Evolutionary conservation across 1,140 invertebrate species (phyloP).

Genomic region (Agrypnia vestita): DNA sequence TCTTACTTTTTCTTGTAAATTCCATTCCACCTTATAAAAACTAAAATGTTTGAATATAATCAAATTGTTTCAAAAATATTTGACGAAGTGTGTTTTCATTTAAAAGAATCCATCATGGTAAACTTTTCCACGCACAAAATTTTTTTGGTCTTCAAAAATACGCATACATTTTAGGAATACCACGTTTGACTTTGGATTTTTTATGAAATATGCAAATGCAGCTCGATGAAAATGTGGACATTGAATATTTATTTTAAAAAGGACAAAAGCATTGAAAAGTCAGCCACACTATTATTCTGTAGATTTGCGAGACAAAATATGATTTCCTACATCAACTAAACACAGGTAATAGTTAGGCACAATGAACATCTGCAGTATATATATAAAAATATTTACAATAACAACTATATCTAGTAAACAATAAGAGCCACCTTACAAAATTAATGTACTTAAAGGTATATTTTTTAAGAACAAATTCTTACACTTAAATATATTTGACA

Average conservation of each 20-base stretch:
- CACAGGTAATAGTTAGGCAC: constrained; percentile 30
- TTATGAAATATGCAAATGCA: background rate
- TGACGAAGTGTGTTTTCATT: too few relatives aligned
- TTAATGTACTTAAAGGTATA: constrained; percentile 7
- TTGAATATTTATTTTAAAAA: constrained; percentile 10
- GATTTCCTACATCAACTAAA: constrained; percentile 2
- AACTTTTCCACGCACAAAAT: too few relatives aligned
- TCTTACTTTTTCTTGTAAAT: too few relatives aligned
- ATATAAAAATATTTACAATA: constrained; percentile 42
- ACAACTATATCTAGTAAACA: constrained; percentile 32
- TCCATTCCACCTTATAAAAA: too few relatives aligned
- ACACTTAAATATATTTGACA: too few relatives aligned
- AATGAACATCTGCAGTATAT: constrained; percentile 34
- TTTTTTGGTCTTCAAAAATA: too few relatives aligned
- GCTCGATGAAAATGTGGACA: background rate
- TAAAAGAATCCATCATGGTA: too few relatives aligned
- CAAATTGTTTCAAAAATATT: too few relatives aligned
- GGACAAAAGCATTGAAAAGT: background rate
- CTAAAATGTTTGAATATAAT: too few relatives aligned
- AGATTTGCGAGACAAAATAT: constrained; percentile 10
- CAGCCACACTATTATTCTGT: background rate
- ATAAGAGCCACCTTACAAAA: constrained; percentile 33
- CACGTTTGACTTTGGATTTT: too few relatives aligned
- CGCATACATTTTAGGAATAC: too few relatives aligned
- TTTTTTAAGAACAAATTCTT: constrained; percentile 5